These are phyloP conservation scores for Catharus fuscescens DNA, from an alignment of 2,113 vertebrate genomes.

Conservation along the genomic window DNA sequence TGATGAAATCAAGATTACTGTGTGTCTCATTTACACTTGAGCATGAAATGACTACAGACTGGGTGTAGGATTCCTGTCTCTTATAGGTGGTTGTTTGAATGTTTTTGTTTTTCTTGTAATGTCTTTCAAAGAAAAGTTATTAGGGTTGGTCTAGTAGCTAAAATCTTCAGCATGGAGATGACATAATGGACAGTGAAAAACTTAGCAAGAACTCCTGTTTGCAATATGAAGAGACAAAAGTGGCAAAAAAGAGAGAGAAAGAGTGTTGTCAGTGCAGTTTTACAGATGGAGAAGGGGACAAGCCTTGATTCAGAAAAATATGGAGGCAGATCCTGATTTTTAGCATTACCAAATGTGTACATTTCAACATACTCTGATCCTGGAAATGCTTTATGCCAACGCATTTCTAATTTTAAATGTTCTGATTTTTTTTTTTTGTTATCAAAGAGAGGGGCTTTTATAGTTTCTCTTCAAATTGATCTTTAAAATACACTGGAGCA, in stretches of 20 bases:
- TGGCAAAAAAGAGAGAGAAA: background rate
- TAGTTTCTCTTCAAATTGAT: background rate
- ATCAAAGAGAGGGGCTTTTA: constrained; percentile 18
- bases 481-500: background rate
- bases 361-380: constrained; percentile 43
- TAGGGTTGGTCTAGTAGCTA: background rate
- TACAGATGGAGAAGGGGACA: constrained; percentile 9
- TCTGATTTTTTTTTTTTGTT: constrained; percentile 46
- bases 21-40: background rate
- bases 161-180: background rate
- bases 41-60: background rate
- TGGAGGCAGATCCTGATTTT: constrained; percentile 38
- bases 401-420: constrained; percentile 58
- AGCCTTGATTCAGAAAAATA: constrained; percentile 4
- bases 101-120: background rate
- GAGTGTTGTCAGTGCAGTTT: background rate
- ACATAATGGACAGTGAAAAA: background rate
- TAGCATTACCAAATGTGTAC: constrained; percentile 41
- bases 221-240: background rate
- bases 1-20: background rate
- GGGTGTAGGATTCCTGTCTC: background rate
- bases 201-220: background rate
- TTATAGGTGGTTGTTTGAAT: background rate
- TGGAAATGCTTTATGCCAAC: constrained; percentile 41
- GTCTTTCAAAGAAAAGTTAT: background rate